These are phyloP conservation scores for Drosophila conformis DNA, from an alignment of 2,888 invertebrate genomes.

Conservation along the genomic window DNA sequence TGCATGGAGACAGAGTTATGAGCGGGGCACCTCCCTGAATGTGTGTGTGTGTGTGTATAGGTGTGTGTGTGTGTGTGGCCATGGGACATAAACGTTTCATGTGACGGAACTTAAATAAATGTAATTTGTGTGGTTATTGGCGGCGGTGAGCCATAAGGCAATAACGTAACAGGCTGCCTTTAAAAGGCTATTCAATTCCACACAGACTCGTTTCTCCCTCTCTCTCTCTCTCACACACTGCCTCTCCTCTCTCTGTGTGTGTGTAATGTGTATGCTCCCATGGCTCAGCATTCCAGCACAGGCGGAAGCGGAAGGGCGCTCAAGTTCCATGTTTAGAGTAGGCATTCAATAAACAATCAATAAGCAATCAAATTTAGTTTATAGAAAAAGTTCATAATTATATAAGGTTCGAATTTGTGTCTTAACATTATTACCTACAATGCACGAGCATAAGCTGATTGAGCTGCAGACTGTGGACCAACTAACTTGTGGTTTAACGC, in stretches of 20 bases:
- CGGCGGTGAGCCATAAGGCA: constrained; percentile 48
- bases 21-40: neutral
- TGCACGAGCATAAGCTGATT: neutral
- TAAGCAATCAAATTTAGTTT: constrained; percentile 48
- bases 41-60: constrained; percentile 1
- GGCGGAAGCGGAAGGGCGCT: constrained; percentile 30
- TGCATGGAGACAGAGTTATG: constrained; percentile 58
- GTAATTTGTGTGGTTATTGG: constrained; percentile 79
- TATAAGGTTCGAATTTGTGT: constrained; percentile 23
- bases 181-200: constrained; percentile 62
- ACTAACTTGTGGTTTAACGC: neutral
- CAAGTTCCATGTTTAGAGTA: constrained; percentile 25
- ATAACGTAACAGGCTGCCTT: constrained; percentile 49
- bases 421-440: constrained; percentile 10
- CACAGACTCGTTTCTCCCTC: neutral
- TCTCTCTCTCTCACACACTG: neutral
- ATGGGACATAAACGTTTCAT: constrained; percentile 67
- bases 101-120: constrained; percentile 81
- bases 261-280: neutral
- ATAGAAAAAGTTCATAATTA: constrained; percentile 35
- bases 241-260: constrained; percentile 1
- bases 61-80: constrained; percentile 26
- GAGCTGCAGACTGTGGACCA: neutral
- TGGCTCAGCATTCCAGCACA: neutral
- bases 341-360: constrained; percentile 40